Evolutionary conservation across 2,888 invertebrate species (phyloP), one percentile per base, ranked within the genome.

Genomic region (Criorhina ranunculi): DNA sequence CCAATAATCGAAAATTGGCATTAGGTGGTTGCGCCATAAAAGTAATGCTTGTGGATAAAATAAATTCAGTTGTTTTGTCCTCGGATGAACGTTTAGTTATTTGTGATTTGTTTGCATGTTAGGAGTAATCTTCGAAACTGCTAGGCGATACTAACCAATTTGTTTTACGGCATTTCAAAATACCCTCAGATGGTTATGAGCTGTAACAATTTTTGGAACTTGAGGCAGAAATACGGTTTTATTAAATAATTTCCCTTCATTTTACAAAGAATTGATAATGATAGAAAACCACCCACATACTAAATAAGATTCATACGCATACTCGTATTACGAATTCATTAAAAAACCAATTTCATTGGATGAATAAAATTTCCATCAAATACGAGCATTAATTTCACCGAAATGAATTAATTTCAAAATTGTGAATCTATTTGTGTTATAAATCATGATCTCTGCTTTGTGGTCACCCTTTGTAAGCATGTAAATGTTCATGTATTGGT

Each of bases 1-100:
- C 78, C 29, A 70, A 67, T 80, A 76, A 80, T 69, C 76, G 60
- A 60, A 75, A 81, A 67, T 55, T 76, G 76, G 69, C 55, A 76
- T 59, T 80, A 62, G 60, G 37, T 70, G 80, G 77, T 46, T 70
- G 40, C 37, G 40, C 55, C 17, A 57, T 78, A 33, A 57, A 64
- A 64, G 31, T 69, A 69, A 53, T 53, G 75, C 59, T 51, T 42
- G 55, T 31, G 59, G 67, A 29, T 42, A n/a, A 53, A 60, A 73
- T 73, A 60, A 67, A 73, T 73, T 51, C 17, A n/a, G 4, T 11
- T 5, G 33, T 35, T 49, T 19, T 24, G 49, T 37, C 53, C 7
- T 37, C 11, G 29, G 31, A 5, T 44, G 31, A 35, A 19, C 15
- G 33, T n/a, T 40, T 33, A 15, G 40, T 24, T 40, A 37, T 53